A percentile compares a stretch with the other conserved stretches of the same genome.
Evolutionary conservation across 2,888 invertebrate species (phyloP).

Genomic region (Elmis aenea): DNA sequence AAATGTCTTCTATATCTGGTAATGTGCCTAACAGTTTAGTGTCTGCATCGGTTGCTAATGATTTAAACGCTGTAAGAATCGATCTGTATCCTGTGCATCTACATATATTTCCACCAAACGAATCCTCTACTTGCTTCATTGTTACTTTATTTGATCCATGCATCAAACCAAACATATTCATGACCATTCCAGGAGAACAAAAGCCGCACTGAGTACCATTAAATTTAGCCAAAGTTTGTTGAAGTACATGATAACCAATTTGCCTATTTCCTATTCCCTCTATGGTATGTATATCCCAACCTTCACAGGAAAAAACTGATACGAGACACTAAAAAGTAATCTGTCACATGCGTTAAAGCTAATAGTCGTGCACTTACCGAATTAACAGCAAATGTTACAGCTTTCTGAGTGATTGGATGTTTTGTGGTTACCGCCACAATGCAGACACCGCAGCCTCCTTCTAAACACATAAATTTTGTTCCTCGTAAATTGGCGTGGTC

Average conservation of each 20-base stretch:
- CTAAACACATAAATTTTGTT: slow-evolving; percentile 67
- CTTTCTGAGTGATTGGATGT: slow-evolving; percentile 49
- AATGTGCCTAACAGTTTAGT: slow-evolving; percentile 33
- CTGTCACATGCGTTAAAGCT: neutral
- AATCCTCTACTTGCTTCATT: slow-evolving; percentile 60
- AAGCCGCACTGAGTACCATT: slow-evolving; percentile 66
- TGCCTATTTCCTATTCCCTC: slow-evolving; percentile 63
- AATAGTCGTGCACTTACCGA: slow-evolving; percentile 50
- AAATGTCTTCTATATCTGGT: slow-evolving; percentile 47
- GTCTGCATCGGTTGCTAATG: slow-evolving; percentile 48
- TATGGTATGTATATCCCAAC: slow-evolving; percentile 64
- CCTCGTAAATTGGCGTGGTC: slow-evolving; percentile 58
- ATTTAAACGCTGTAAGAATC: slow-evolving; percentile 60
- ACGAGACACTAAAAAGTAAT: slow-evolving; percentile 48
- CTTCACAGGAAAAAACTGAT: slow-evolving; percentile 50
- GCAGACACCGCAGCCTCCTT: slow-evolving; percentile 70
- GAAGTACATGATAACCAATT: slow-evolving; percentile 60
- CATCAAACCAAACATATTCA: slow-evolving; percentile 62
- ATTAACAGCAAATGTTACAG: slow-evolving; percentile 55
- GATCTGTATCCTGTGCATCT: slow-evolving; percentile 67
- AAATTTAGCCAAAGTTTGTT: slow-evolving; percentile 53
- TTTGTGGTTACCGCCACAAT: slow-evolving; percentile 49
- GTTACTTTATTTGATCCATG: slow-evolving; percentile 46
- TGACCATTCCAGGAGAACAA: slow-evolving; percentile 72
- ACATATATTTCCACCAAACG: slow-evolving; percentile 67